Percentiles rank a stretch among this genome's conserved stretches.
These are phyloP conservation scores for Solenopsis fugax DNA, from an alignment of 1,140 invertebrate species.

Conservation along the genomic window DNA sequence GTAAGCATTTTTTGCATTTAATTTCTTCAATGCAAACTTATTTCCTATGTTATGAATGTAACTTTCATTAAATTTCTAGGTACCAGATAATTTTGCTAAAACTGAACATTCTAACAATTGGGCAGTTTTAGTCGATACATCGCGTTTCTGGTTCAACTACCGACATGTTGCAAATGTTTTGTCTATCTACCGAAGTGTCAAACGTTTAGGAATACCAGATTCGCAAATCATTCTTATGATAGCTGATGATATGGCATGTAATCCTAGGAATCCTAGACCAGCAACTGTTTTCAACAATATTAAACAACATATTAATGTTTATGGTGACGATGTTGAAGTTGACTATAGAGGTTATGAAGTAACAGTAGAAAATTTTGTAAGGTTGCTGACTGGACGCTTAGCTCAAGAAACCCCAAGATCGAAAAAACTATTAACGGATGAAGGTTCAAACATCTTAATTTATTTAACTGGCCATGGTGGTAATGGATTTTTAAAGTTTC, in stretches of 20 bases:
- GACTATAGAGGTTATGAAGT: constrained; percentile 99
- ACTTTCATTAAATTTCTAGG: constrained; percentile 75
- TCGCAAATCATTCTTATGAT: constrained; percentile 99
- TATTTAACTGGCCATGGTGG: constrained; percentile 99
- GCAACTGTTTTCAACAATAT: constrained; percentile 99
- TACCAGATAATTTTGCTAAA: constrained; percentile 84
- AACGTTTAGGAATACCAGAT: constrained; percentile 98
- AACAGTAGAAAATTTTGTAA: constrained; percentile 99
- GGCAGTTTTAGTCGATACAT: constrained; percentile 99
- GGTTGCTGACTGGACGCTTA: constrained; percentile 96
- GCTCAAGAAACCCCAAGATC: constrained; percentile 96
- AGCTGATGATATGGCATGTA: constrained; percentile 99
- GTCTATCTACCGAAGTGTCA: constrained; percentile 99
- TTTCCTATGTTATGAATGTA: background rate
- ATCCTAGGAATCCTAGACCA: constrained; percentile 98
- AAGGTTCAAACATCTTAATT: constrained; percentile 98
- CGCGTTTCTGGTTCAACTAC: constrained; percentile 99
- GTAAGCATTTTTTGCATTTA: constrained; percentile 17
- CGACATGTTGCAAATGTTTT: constrained; percentile 99
- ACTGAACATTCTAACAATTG: constrained; percentile 98
- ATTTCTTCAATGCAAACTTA: background rate
- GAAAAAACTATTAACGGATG: constrained; percentile 98
- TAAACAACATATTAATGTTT: constrained; percentile 99
- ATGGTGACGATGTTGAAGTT: constrained; percentile 99
- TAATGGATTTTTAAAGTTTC: constrained; percentile 99